phyloP scores from a whole-genome alignment of 2,113 vertebrate species.

The Nothoprocta perdicaria region DNA sequence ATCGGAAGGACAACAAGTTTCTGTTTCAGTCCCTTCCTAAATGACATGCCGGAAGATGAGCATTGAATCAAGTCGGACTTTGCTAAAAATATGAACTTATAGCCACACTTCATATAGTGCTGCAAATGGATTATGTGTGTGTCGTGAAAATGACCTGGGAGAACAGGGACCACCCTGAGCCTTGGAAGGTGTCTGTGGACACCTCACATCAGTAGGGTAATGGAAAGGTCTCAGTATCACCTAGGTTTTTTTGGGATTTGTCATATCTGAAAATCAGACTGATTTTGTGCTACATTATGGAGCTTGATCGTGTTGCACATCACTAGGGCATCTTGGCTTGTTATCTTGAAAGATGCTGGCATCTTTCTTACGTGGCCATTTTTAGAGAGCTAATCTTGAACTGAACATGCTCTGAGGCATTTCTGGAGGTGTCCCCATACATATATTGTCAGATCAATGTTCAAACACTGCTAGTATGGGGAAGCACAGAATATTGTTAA shows the following conservation, averaged over 20 bases:
- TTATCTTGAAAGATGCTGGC: neutral
- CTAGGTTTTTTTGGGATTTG: neutral
- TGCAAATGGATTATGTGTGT: neutral
- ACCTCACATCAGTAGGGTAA: neutral
- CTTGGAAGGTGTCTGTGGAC: neutral
- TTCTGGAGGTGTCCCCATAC: neutral
- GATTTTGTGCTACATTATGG: neutral
- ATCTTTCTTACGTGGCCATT: neutral
- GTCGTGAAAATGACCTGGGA: neutral
- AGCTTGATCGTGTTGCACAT: neutral
- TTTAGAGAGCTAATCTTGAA: neutral
- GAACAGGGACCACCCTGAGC: neutral
- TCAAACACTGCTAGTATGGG: neutral
- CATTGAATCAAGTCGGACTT: neutral
- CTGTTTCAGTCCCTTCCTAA: neutral
- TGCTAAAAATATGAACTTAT: neutral
- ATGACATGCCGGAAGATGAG: neutral
- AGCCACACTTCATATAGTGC: neutral
- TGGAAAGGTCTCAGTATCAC: neutral
- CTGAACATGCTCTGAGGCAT: neutral
- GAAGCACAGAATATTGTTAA: neutral
- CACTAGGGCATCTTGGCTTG: neutral
- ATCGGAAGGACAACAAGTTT: neutral
- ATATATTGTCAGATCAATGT: neutral
- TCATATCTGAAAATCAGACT: neutral